These are phyloP conservation scores for Rotaria macrura DNA, from an alignment of 2,888 invertebrate species.

Conservation along the genomic window DNA sequence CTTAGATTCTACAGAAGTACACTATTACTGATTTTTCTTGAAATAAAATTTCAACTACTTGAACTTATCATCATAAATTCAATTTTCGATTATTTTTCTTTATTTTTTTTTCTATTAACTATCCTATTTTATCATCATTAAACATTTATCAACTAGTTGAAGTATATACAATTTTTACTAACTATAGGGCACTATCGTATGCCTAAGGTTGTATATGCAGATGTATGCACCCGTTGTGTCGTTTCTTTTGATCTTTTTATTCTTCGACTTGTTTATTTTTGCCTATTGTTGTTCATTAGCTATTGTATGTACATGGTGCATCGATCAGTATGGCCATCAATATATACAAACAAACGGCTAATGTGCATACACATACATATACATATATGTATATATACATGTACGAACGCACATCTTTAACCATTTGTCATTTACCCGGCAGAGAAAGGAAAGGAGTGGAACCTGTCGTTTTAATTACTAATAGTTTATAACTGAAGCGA, in stretches of 20 bases:
- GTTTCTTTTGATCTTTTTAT: background rate
- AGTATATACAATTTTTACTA: slow-evolving; percentile 8
- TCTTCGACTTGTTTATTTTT: slow-evolving; percentile 12
- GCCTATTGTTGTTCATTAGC: slow-evolving; percentile 8
- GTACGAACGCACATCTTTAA: background rate
- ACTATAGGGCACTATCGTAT: background rate
- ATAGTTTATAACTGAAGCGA: background rate
- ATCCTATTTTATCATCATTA: background rate
- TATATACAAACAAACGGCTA: background rate
- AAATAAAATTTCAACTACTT: too few species aligned
- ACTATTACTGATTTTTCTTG: too few species aligned
- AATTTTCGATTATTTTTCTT: too few species aligned
- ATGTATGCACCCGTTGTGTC: slow-evolving; percentile 11
- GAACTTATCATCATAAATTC: too few species aligned
- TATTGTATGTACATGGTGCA: background rate
- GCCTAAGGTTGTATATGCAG: slow-evolving; percentile 8
- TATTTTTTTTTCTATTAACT: background rate
- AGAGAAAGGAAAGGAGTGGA: background rate
- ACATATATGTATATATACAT: too few species aligned
- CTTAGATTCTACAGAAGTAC: too few species aligned
- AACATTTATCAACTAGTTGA: background rate
- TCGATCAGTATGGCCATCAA: background rate
- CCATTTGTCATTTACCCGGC: background rate
- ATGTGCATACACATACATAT: background rate
- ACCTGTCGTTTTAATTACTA: background rate